Percentiles rank a stretch among this genome's conserved stretches.
Evolutionary conservation across 2,113 vertebrate species (phyloP).

Genomic region (Tichodroma muraria): DNA sequence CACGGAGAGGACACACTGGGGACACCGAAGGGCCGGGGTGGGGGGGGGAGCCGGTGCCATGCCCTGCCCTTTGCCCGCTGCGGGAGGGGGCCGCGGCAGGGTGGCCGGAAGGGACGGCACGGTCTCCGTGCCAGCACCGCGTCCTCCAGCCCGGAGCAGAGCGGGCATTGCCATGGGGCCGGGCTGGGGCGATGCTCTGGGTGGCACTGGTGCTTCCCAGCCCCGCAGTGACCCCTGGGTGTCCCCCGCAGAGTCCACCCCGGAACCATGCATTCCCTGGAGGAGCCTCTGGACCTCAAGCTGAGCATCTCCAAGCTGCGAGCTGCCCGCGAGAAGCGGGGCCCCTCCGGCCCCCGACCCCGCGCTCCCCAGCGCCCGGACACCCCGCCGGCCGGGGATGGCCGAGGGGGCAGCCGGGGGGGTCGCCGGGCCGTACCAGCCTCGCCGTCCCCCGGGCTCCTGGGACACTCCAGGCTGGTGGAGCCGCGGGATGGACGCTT

Average conservation of each 20-base stretch:
- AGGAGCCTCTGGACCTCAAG: conserved; percentile 96
- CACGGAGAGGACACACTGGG: neutral
- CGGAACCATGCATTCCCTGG: conserved; percentile 87
- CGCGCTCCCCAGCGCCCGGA: conserved; percentile 67
- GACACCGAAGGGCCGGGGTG: neutral
- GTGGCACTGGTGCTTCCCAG: neutral
- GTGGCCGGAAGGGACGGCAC: neutral
- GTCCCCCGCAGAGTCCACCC: neutral
- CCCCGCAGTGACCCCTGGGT: neutral
- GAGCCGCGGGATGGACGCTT: conserved; percentile 78
- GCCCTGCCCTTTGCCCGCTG: conserved; percentile 3
- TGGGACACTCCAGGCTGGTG: conserved; percentile 68
- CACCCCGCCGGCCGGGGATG: conserved; percentile 76
- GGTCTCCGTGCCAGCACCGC: neutral
- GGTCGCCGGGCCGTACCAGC: neutral
- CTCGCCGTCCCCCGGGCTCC: conserved; percentile 44
- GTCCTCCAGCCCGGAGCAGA: neutral
- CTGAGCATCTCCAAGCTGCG: conserved; percentile 83
- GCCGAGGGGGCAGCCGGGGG: conserved; percentile 65
- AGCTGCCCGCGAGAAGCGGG: conserved; percentile 70
- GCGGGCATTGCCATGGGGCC: neutral
- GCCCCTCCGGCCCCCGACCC: conserved; percentile 35
- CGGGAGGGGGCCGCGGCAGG: neutral
- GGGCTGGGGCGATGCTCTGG: neutral
- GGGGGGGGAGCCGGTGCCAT: neutral